Evolutionary conservation across 2,797 vertebrate species (phyloP), one percentile per base, ranked within the genome.

Genomic region (Periophthalmus magnuspinnatus): DNA sequence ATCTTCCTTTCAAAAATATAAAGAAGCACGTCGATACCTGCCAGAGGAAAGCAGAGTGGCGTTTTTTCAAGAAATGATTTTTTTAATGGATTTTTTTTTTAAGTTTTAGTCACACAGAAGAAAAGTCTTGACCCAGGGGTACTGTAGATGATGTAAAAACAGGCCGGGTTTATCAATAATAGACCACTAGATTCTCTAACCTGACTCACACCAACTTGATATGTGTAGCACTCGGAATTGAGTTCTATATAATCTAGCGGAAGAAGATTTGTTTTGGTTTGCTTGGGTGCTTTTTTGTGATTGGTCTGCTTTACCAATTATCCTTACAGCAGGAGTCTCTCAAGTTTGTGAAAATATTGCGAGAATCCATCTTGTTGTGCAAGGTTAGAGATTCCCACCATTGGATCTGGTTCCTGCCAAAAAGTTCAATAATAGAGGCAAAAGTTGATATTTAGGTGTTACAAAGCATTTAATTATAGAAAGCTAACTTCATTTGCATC

Each of bases 1-100:
- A 45, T 71, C 71, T 83, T 79, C 58, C 5, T 75, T 74, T 79
- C n/a, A 58, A 81, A 63, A 72, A 77, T 36, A 52, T 2, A 0
- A 73, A 73, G 13, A 76, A 79, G 66, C 6, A 6, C 22, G 62
- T 63, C 21, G 64, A 54, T 61, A 63, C 22, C 33, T 5, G 8
- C 16, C 45, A 2, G 60, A 36, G 16, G 24, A n/a, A 71, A 22
- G 41, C 22, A 3, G 22, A 36, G 60, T 36, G 59, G 10, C 22
- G 57, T 33, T 70, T 66, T 21, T 65, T 71, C 32, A 59, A 33
- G 13, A 69, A 36, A 36, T 16, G 1, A 10, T 65, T 48, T 63
- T n/a, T 56, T 50, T 47, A 24, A 48, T 57, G 60, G 52, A 45
- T 45, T 41, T 13, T 41, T 41, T 13, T 41, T 11, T 14, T 19